Evolutionary conservation across 2,797 vertebrate species (phyloP).

Genomic region (Malacoraja senta): DNA sequence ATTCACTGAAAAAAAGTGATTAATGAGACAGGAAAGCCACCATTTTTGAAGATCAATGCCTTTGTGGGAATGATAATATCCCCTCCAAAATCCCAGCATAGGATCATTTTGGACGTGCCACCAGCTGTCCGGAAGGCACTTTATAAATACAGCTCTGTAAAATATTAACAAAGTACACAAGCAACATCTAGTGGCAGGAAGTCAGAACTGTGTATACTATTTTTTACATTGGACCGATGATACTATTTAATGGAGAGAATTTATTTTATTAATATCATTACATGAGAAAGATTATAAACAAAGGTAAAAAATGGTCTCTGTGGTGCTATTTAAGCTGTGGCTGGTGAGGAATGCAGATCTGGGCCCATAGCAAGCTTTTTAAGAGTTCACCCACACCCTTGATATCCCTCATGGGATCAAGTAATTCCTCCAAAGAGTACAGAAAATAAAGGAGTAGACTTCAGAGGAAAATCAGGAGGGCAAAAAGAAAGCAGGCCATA

Average conservation of each 20-base stretch:
- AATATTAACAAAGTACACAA: constrained; percentile 31
- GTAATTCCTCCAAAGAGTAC: too few species aligned
- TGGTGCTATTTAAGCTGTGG: neutral
- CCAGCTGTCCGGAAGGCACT: neutral
- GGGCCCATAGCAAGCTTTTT: neutral
- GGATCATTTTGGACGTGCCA: neutral
- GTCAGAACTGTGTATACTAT: constrained; percentile 31
- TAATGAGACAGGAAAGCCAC: neutral
- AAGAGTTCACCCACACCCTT: too few species aligned
- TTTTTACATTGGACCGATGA: neutral
- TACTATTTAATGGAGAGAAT: neutral
- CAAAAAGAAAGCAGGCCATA: too few species aligned
- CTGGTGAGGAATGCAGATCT: neutral
- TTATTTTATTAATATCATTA: neutral
- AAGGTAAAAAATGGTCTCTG: neutral
- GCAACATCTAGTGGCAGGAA: constrained; percentile 37
- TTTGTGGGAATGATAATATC: constrained; percentile 1
- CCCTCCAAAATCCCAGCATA: neutral
- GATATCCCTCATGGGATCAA: too few species aligned
- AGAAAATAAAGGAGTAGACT: too few species aligned
- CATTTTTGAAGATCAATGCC: neutral
- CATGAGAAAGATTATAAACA: neutral
- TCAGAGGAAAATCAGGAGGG: too few species aligned
- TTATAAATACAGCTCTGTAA: constrained; percentile 1
- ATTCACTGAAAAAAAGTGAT: neutral